Evolutionary conservation across 2,113 vertebrate species (phyloP).

Genomic region (Scartelaos histophorus): DNA sequence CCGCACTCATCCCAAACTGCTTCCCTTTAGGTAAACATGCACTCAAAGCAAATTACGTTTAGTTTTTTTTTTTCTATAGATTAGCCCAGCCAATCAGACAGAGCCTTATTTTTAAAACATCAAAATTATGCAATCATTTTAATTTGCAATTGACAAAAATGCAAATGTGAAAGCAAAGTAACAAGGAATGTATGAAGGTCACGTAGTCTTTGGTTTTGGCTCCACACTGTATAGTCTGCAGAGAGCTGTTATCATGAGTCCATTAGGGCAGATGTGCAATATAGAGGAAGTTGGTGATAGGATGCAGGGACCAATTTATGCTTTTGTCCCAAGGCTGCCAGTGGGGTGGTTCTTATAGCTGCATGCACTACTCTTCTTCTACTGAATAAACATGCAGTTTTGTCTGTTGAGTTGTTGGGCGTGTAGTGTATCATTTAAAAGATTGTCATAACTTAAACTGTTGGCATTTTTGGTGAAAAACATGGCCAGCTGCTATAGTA

Average conservation of each 20-base stretch:
- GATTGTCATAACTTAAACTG: no score
- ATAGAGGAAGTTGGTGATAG: conserved; percentile 15
- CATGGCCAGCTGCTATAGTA: background rate
- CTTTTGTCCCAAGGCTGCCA: conserved; percentile 8
- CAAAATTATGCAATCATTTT: no score
- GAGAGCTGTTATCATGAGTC: conserved; percentile 11
- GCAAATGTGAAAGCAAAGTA: background rate
- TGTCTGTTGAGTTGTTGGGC: no score
- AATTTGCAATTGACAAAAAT: no score
- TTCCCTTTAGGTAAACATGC: conserved; percentile 82
- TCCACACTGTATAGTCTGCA: conserved; percentile 5
- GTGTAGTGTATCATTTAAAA: background rate
- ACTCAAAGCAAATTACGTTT: background rate
- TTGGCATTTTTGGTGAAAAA: no score
- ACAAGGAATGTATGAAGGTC: conserved; percentile 10
- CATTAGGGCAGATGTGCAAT: conserved; percentile 22
- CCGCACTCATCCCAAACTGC: conserved; percentile 70
- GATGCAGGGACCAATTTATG: conserved; percentile 18
- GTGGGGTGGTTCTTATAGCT: conserved; percentile 2
- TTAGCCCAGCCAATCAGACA: background rate
- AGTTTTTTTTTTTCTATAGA: background rate
- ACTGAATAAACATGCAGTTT: background rate
- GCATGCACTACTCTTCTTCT: background rate
- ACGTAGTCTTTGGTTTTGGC: conserved; percentile 8
- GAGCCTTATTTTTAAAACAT: background rate